These are phyloP conservation scores for Zelleria hepariella DNA, from an alignment of 2,888 invertebrate species.

Conservation along the genomic window DNA sequence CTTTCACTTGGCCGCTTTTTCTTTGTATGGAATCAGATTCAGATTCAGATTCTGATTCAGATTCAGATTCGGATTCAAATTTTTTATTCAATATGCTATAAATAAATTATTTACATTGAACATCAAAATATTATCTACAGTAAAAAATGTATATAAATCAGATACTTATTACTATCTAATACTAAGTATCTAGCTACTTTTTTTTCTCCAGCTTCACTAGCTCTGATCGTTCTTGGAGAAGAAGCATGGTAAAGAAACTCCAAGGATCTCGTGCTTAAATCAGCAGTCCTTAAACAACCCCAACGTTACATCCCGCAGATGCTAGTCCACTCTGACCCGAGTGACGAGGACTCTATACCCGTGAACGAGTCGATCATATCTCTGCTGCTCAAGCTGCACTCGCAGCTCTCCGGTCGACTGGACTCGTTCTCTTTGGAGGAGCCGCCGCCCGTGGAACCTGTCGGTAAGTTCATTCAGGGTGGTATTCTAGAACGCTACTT, in stretches of 20 bases:
- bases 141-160: no score
- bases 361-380: conserved; percentile 93
- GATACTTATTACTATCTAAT: no score
- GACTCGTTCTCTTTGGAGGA: conserved; percentile 83
- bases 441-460: conserved; percentile 42
- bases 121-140: no score
- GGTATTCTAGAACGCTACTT: background rate
- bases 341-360: conserved; percentile 67
- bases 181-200: no score
- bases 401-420: conserved; percentile 85
- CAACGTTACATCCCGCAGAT: background rate
- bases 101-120: no score
- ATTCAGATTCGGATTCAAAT: background rate
- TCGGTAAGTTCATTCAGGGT: conserved; percentile 29
- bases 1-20: no score
- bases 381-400: conserved; percentile 89
- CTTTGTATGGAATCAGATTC: no score
- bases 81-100: no score
- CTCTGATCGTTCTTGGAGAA: no score
- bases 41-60: background rate
- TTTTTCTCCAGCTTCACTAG: no score
- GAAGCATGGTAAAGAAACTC: no score
- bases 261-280: no score
- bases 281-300: background rate
- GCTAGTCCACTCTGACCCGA: conserved; percentile 32